These are phyloP conservation scores for Ailurus styani DNA, from an alignment of 2,113 vertebrate species.

Conservation along the genomic window DNA sequence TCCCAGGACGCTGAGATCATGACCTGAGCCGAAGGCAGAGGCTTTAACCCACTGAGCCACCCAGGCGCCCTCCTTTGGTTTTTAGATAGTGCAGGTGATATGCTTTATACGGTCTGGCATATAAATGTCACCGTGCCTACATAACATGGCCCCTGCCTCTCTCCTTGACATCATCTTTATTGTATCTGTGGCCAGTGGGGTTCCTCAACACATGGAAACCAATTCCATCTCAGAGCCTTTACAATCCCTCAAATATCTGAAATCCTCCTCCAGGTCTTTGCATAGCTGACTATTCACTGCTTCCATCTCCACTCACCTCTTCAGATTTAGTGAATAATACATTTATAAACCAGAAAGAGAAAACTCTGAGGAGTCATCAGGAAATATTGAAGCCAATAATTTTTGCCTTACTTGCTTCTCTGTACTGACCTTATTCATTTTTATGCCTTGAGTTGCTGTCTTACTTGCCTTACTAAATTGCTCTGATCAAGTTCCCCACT, in stretches of 20 bases:
- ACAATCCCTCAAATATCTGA: not conserved
- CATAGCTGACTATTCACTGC: not conserved
- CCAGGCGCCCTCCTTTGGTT: no score
- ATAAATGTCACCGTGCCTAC: rapidly evolving
- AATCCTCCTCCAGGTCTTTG: not conserved
- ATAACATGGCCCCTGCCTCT: not conserved
- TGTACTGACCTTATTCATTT: not conserved
- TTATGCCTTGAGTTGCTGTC: not conserved
- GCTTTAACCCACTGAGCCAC: no score
- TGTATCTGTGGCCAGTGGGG: not conserved
- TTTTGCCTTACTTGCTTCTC: not conserved
- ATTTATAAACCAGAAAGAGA: not conserved
- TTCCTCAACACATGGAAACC: not conserved
- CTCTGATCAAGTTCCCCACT: not conserved
- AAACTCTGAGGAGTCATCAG: not conserved
- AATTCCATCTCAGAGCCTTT: not conserved
- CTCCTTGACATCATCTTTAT: not conserved
- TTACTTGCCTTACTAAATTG: not conserved
- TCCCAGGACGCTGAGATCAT: no score
- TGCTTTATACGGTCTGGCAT: not conserved
- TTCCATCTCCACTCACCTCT: not conserved
- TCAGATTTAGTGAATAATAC: not conserved
- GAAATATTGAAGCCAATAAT: not conserved
- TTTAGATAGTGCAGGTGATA: not conserved
- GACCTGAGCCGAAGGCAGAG: no score